Percentiles rank a stretch among this genome's conserved stretches.
These are phyloP conservation scores for Nyctibius grandis DNA, from an alignment of 2,797 vertebrate species.

Conservation along the genomic window DNA sequence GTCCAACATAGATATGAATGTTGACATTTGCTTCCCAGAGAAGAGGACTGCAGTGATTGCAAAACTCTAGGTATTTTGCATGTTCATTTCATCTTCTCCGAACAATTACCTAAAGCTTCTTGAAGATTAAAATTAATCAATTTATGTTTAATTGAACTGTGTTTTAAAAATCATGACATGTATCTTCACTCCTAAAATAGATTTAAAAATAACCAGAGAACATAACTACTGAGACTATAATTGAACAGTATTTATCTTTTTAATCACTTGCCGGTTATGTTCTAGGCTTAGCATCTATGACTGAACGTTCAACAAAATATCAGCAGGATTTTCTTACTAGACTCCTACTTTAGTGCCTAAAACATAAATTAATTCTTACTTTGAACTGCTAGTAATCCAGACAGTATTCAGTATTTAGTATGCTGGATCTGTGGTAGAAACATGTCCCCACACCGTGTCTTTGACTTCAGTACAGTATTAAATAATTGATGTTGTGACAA, in stretches of 20 bases:
- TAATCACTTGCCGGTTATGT: neutral
- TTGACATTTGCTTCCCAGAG: neutral
- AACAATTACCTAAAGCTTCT: neutral
- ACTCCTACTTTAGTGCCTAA: neutral
- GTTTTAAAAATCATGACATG: neutral
- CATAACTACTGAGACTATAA: neutral
- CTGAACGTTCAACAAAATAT: constrained; percentile 32
- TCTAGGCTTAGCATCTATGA: constrained; percentile 10
- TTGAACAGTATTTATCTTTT: constrained; percentile 3
- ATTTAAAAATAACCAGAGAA: constrained; percentile 18
- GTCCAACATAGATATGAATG: neutral
- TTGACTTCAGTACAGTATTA: constrained; percentile 6
- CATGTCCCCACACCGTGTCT: neutral
- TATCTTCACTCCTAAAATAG: neutral
- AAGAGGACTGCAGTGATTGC: neutral
- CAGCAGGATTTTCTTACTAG: constrained; percentile 19
- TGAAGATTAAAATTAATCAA: neutral
- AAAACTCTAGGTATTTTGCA: neutral
- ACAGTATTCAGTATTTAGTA: neutral
- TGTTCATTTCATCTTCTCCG: neutral
- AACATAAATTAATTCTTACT: constrained; percentile 6
- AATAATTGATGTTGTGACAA: constrained; percentile 2
- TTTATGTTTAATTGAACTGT: neutral
- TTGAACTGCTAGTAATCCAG: neutral
- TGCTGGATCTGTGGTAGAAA: neutral